These are phyloP conservation scores for Pimephales promelas DNA, from an alignment of 2,113 vertebrate species.

Conservation along the genomic window DNA sequence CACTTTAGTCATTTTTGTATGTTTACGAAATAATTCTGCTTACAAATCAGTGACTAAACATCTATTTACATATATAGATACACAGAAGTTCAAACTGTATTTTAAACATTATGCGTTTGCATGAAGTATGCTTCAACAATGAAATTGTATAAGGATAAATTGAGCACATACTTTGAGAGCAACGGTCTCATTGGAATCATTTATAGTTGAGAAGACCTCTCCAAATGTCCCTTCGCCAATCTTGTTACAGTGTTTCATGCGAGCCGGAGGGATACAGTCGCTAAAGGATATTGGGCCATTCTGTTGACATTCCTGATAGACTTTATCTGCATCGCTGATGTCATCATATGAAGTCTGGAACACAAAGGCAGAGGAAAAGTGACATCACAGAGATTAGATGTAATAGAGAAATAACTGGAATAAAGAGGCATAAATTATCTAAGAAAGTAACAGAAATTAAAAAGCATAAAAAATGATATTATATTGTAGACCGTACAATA, in stretches of 20 bases:
- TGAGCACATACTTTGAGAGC: constrained; percentile 83
- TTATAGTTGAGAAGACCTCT: constrained; percentile 85
- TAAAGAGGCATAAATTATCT: no score
- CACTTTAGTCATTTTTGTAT: not conserved
- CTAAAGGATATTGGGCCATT: constrained; percentile 83
- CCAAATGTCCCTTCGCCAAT: constrained; percentile 96
- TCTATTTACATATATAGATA: not conserved
- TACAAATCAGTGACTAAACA: not conserved
- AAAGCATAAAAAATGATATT: not conserved
- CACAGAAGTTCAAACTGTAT: not conserved
- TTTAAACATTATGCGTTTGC: not conserved
- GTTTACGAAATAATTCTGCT: not conserved
- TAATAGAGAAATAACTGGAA: no score
- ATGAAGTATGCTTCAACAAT: not conserved
- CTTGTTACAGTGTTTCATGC: constrained; percentile 82
- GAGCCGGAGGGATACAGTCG: constrained; percentile 75
- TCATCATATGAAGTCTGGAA: constrained; percentile 47
- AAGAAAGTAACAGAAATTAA: not conserved
- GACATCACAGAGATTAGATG: not conserved
- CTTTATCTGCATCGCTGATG: constrained; percentile 85
- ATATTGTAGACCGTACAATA: not conserved
- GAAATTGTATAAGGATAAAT: not conserved
- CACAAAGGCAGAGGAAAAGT: not conserved
- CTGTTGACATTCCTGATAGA: constrained; percentile 89
- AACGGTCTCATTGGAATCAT: constrained; percentile 70